Evolutionary conservation across 2,888 invertebrate species (phyloP), one percentile per base, ranked within the genome.

Genomic region (Brachylomia viminalis): DNA sequence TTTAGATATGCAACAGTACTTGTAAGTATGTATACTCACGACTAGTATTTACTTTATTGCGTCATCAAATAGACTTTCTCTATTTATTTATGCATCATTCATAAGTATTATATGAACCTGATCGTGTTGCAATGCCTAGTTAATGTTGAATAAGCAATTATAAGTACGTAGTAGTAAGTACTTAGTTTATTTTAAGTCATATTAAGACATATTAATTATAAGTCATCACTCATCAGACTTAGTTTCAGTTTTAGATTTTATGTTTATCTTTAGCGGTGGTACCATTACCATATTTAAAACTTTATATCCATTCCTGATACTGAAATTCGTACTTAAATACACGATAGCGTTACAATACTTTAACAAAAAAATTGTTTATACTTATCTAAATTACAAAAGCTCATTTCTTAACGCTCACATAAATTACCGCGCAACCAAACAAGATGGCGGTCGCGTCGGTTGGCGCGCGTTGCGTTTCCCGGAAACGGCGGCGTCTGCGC

Each of bases 401-500:
- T 69, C 30, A 56, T 38, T 67, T 38, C 68, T 71, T 71, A 69
- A 42, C 79, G 68, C 68, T 72, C 27, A 59, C 61, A 72, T 62
- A 84, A 79, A 84, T 72, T 69, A 72, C 65, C 68, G 67, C 64
- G 58, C 38, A n/a, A 69, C 80, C 38, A 75, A 72, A 84, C 69
- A 77, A 79, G 61, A 86, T 85, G 87, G 86, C 86, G 84, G 81
- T 69, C 77, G 82, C 91, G 91, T 77, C 88, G 90, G 88, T 87
- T 80, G 84, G 66, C 80, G 78, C 86, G 87, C 87, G 90, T 38
- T 79, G 88, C 83, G 92, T 92, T 93, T 93, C 93, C 93, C 91
- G 93, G 93, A 93, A 93, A 89, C 86, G 88, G 88, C 87, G 86
- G 5, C 38, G n/a, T 80, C 78, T n/a, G n/a, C n/a, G n/a, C n/a